Base-by-base conservation (phyloP, 2,888 invertebrate species). In the Tuberolachnus salignus region DNA sequence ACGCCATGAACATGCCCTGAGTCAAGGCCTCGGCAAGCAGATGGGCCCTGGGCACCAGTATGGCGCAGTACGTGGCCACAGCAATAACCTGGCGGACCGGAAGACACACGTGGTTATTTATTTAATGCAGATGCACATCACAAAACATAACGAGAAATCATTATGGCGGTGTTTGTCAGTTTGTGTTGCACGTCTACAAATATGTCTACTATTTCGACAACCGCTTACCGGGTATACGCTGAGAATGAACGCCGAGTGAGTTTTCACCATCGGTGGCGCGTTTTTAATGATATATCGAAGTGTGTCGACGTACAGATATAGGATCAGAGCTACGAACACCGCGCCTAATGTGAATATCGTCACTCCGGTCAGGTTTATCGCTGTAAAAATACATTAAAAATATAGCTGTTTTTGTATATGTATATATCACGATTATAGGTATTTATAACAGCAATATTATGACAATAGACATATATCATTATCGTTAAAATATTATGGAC, bases 1-100 rank as follows among this genome's bases (percentile, higher is more conserved):
- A 89, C 61, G 90, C 87, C 89, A 91, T 91, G 81, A 92, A 89
- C 69, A 88, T 88, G 80, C 91, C 89, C 85, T 92, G 92, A 4
- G 90, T 90, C 66, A 91, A 85, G 0, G 91, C 91, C 85, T 92
- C 92, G 3, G 90, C 88, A 80, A 92, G 84, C 66, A 92, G 85
- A 82, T 91, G 89, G n/a, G 90, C 88, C 83, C 91, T 86, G 0
- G 91, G 91, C 74, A 90, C 87, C 71, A 90, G 83, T 67, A 89
- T 87, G 11, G 89, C 88, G 81, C 90, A 86, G 83, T 88, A 88
- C 4, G 88, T 88, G 34, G 88, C 87, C 74, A 88, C 83, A 69
- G 89, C 88, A 51, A 90, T 89, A 71, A 90, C 87, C 91, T 91
- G 86, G 49, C 42, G 26, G 42, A 21, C 13, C n/a, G 13, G 21